A percentile compares a stretch with the other conserved stretches of the same genome.
Evolutionary conservation across 2,888 invertebrate species (phyloP).

Genomic region (Gymnosoma rotundatum): DNA sequence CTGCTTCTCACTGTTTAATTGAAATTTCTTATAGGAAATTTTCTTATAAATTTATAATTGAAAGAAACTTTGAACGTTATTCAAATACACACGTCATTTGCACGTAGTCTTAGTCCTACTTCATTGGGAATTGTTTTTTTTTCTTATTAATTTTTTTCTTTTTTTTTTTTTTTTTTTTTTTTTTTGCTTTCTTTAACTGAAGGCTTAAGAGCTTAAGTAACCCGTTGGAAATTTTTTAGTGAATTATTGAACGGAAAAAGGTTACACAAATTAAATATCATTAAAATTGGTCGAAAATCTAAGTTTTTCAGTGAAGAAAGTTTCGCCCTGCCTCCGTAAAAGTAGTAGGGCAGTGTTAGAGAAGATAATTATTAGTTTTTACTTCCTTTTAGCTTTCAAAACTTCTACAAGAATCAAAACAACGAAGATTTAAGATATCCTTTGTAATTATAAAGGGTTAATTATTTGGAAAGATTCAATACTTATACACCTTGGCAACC

Average conservation of each 20-base stretch:
- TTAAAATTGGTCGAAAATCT: too few relatives aligned
- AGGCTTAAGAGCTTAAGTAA: neutral
- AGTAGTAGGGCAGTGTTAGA: too few relatives aligned
- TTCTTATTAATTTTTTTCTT: neutral
- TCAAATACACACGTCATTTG: slow-evolving; percentile 74
- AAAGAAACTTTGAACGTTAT: slow-evolving; percentile 73
- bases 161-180: neutral
- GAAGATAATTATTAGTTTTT: too few relatives aligned
- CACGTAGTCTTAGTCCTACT: slow-evolving; percentile 46
- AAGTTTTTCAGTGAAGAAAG: too few relatives aligned
- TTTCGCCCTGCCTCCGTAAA: too few relatives aligned
- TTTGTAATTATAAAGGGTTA: too few relatives aligned
- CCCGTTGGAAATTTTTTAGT: slow-evolving; percentile 11
- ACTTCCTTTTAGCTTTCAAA: too few relatives aligned
- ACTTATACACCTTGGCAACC: too few relatives aligned
- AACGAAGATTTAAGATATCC: too few relatives aligned
- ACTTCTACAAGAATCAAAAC: too few relatives aligned
- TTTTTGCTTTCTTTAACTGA: neutral
- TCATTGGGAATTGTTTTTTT: slow-evolving; percentile 26
- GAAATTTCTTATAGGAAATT: slow-evolving; percentile 39
- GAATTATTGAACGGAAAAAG: neutral
- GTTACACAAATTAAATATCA: neutral
- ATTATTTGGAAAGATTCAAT: too few relatives aligned
- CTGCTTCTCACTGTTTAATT: neutral
- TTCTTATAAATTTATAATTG: slow-evolving; percentile 68